Evolutionary conservation across 2,797 vertebrate genomes (phyloP).

Genomic region (Nasua narica): DNA sequence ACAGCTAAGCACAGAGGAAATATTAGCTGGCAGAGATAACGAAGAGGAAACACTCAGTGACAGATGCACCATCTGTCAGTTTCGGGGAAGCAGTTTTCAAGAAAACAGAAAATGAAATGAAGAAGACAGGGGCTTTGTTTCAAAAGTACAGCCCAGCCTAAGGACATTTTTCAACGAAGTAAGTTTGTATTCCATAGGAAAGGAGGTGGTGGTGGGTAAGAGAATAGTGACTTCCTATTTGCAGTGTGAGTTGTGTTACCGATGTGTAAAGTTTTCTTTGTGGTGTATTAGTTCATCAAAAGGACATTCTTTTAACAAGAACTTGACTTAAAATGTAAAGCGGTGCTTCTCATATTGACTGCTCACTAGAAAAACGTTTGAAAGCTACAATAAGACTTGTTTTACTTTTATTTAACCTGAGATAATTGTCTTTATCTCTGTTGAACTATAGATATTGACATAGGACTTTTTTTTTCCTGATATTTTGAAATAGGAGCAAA

Average conservation of each 20-base stretch:
- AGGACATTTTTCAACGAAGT: conserved; percentile 83
- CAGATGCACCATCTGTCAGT: conserved; percentile 83
- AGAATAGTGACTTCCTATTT: conserved; percentile 44
- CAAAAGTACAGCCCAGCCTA: conserved; percentile 78
- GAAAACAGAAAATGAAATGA: conserved; percentile 80
- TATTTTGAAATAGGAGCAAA: not conserved
- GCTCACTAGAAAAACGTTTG: conserved; percentile 48
- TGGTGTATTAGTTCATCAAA: conserved; percentile 58
- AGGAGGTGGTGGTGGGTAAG: conserved; percentile 52
- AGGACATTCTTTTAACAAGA: conserved; percentile 49
- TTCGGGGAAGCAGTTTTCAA: conserved; percentile 77
- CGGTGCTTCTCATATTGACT: not conserved
- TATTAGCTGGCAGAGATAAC: conserved; percentile 83
- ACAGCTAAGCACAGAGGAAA: conserved; percentile 81
- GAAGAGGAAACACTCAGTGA: conserved; percentile 74
- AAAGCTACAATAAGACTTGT: not conserved
- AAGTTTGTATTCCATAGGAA: conserved; percentile 78
- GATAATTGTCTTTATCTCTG: conserved; percentile 14
- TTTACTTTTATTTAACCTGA: conserved; percentile 30
- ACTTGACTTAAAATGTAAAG: conserved; percentile 61
- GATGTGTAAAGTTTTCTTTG: conserved; percentile 57
- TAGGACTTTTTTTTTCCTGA: not conserved
- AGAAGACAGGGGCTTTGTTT: conserved; percentile 81
- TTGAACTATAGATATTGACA: not conserved
- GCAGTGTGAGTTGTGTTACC: conserved; percentile 67